Base-by-base conservation (phyloP, 2,888 invertebrate species). In the Dasysyrphus albostriatus region DNA sequence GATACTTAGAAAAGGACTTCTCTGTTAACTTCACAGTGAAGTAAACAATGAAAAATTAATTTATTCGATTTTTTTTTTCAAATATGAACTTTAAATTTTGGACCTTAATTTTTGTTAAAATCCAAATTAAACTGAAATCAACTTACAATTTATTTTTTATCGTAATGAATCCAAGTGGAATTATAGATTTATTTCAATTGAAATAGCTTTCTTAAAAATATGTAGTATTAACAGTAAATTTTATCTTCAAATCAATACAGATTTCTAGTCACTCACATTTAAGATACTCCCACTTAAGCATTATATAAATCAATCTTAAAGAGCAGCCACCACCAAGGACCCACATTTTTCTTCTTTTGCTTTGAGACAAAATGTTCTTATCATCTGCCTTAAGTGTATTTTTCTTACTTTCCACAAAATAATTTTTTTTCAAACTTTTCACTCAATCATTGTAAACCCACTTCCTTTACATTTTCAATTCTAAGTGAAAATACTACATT, bases 401-500 rank as follows among this genome's bases (percentile, higher is more conserved):
- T 61, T 42, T 42, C n/a, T 14, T 16, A 9, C 47, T 2, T n/a
- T 32, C 7, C 0, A 19, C 39, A 29, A 54, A 54, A 58, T 19
- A 12, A n/a, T 59, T 59, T 42, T 42, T 61, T 24, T 39, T 9
- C 8, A 0, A 39, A 7, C 8, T 7, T 16, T 42, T n/a, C 8
- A 5, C 34, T 34, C 16, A 47, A 47, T 47, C 47, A 47, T 47
- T 47, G 47, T 8, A 5, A 8, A 47, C 12, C 59, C 24, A 9
- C 16, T 8, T 5, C 12, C 6, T 9, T 7, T 3, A n/a, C 10
- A 6, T 16, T 7, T 65, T 3, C 69, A 44, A 63, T 69, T 69
- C 56, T 59, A 12, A 61, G 51, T 63, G 32, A 47, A 65, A 82
- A 73, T 10, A 63, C 61, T 65, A 29, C 61, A 63, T 61, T 75